These are phyloP conservation scores for Phthorimaea operculella DNA, from an alignment of 1,140 invertebrate species.

Conservation along the genomic window DNA sequence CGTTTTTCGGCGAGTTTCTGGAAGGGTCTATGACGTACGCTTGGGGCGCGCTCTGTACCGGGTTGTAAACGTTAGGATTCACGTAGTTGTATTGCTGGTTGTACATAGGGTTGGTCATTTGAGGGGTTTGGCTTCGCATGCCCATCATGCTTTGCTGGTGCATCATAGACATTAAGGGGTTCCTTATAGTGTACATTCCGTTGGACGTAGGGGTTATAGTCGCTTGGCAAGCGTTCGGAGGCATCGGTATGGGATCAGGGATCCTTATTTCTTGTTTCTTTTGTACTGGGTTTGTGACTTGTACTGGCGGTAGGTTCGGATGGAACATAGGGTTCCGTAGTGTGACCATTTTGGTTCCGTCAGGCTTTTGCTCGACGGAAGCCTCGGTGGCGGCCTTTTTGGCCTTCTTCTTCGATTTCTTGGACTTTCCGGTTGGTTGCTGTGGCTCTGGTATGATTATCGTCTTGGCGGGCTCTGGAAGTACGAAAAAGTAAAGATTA, in stretches of 20 bases:
- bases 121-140: conserved; percentile 24
- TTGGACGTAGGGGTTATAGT: conserved; percentile 64
- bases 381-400: conserved; percentile 41
- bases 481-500: not conserved
- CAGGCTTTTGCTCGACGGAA: conserved; percentile 24
- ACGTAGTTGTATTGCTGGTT: conserved; percentile 38
- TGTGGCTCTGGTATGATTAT: conserved; percentile 33
- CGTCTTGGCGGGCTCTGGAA: conserved; percentile 47
- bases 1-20: conserved; percentile 29
- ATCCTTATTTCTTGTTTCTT: conserved; percentile 58
- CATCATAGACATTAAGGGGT: conserved; percentile 70
- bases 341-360: conserved; percentile 77
- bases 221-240: conserved; percentile 58
- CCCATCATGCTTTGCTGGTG: conserved; percentile 59
- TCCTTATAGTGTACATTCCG: conserved; percentile 83
- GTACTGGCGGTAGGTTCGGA: conserved; percentile 51
- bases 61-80: conserved; percentile 36
- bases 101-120: conserved; percentile 22
- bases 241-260: conserved; percentile 62
- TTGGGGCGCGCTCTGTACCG: conserved; percentile 10
- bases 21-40: conserved; percentile 21
- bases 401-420: conserved; percentile 60
- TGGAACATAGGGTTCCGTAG: conserved; percentile 80
- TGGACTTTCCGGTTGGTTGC: conserved; percentile 33
- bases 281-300: conserved; percentile 65